Evolutionary conservation across 1,140 invertebrate genomes (phyloP).

Genomic region (Aporrectodea caliginosa): DNA sequence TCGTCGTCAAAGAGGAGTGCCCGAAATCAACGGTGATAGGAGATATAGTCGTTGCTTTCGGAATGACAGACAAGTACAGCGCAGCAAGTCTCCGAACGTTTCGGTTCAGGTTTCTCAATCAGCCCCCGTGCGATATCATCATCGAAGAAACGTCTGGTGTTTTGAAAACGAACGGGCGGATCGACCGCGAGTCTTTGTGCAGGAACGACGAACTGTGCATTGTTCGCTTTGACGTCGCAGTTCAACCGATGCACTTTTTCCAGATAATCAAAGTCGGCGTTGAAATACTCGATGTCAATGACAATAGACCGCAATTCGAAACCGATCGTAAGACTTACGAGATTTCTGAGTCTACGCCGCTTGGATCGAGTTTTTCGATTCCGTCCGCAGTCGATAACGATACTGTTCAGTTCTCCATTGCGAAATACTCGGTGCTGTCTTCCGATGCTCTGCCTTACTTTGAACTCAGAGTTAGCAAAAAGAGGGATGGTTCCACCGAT

Average conservation of each 20-base stretch:
- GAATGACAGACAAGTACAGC: background rate
- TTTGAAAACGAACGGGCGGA: background rate
- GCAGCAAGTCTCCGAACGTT: background rate
- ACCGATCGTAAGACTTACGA: constrained; percentile 35
- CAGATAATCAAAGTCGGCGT: constrained; percentile 58
- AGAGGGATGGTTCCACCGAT: too few species aligned
- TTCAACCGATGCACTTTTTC: constrained; percentile 28
- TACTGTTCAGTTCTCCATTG: background rate
- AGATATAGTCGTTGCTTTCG: background rate
- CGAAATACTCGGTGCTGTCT: too few species aligned
- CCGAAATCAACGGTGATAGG: background rate
- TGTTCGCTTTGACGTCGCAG: constrained; percentile 16
- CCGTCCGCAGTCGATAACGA: constrained; percentile 29
- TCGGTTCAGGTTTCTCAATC: constrained; percentile 13
- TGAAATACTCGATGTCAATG: constrained; percentile 82
- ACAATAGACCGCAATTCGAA: constrained; percentile 79
- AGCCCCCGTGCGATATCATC: background rate
- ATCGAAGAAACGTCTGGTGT: constrained; percentile 19
- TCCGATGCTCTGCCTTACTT: too few species aligned
- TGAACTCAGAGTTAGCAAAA: too few species aligned
- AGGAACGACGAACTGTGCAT: background rate
- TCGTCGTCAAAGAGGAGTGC: background rate
- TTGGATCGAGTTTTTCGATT: constrained; percentile 7
- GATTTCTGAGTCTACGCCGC: background rate
- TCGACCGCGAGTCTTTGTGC: constrained; percentile 7